Percentiles rank a stretch among this genome's conserved stretches.
These are phyloP conservation scores for Nomia melanderi DNA, from an alignment of 1,140 invertebrate genomes.

Conservation along the genomic window DNA sequence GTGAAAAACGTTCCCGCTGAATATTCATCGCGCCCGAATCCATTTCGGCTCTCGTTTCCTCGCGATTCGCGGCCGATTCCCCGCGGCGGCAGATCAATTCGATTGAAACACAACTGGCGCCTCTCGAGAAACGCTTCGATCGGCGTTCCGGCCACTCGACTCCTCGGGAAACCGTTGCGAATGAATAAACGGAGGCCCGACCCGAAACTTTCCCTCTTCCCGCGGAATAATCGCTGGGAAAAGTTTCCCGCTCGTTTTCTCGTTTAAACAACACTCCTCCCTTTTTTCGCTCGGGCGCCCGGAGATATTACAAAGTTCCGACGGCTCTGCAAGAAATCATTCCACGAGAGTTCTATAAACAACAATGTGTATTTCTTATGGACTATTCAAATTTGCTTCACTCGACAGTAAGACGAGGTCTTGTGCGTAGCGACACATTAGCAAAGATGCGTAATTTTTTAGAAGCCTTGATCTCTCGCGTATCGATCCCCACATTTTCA, in stretches of 20 bases:
- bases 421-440: too few species aligned
- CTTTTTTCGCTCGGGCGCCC: too few species aligned
- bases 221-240: background rate
- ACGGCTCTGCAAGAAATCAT: too few species aligned
- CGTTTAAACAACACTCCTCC: background rate
- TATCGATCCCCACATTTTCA: too few species aligned
- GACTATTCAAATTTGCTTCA: too few species aligned
- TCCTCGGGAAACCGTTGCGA: background rate
- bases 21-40: conserved; percentile 38
- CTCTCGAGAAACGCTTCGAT: background rate
- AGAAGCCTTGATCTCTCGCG: too few species aligned
- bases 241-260: background rate
- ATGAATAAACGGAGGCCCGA: conserved; percentile 1
- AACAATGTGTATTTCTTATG: too few species aligned
- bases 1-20: conserved; percentile 9
- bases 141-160: background rate
- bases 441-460: too few species aligned
- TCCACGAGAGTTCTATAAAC: too few species aligned
- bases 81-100: conserved; percentile 7
- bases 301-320: background rate
- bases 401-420: too few species aligned
- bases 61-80: background rate
- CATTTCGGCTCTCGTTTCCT: conserved; percentile 19
- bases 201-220: conserved; percentile 9
- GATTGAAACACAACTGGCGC: background rate